Base-by-base conservation (phyloP, 1,140 invertebrate species). In the Lordiphosa mommai region DNA sequence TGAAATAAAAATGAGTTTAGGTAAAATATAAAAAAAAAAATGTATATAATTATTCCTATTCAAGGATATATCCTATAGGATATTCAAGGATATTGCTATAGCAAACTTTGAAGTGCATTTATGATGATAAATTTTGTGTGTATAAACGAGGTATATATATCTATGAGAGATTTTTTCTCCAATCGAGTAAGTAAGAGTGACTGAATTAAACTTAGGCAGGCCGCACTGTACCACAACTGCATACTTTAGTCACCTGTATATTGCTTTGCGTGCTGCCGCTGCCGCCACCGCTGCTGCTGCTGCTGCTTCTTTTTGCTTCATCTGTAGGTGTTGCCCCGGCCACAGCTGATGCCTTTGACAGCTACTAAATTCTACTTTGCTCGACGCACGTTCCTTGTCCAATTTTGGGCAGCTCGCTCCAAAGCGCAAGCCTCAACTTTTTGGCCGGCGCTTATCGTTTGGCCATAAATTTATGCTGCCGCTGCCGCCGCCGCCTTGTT, bases 301-400 rank as follows among this genome's bases (percentile, higher is more conserved):
- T 29, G 65, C 12, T 44, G 51, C 60, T 61, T 40, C 29, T 49
- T 33, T 36, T 40, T 5, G 61, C 52, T 37, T 56, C 7, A 49
- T 30, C 61, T 76, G 76, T 84, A 82, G 77, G 77, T 82, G 76
- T 82, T 82, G 63, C 76, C 74, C 37, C 64, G 56, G 77, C 76
- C 73, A 60, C 66, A 76, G 77, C 77, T 84, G 76, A 82, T 84
- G 76, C 59, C 77, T 82, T 82, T 82, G 76, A 82, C 76, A 82
- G 76, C 76, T 82, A 82, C 76, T 82, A 82, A 82, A 82, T 84
- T 82, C 67, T 68, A 47, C 76, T 66, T 73, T 56, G 55, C 53
- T 55, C 57, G 67, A 82, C 76, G 76, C 76, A 68, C 76, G 76
- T 82, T 84, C 63, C 76, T 72, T 82, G 76, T 82, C 76, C 76